Base-by-base conservation (phyloP, 1,140 invertebrate species). In the Drosophila neocordata region DNA sequence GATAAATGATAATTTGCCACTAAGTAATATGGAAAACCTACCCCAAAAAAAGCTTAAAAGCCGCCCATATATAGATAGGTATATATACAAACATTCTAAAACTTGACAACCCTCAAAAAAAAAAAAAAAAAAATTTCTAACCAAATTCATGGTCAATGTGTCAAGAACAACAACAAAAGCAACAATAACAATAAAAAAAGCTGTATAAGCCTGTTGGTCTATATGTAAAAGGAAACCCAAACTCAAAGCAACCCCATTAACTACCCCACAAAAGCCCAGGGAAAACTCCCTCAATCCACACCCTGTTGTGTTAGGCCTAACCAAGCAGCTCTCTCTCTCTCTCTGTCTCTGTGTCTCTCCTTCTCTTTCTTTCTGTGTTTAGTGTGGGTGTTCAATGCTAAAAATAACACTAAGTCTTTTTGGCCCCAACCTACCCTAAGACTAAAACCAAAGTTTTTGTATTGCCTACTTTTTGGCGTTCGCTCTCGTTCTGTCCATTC, bases 141-240 rank as follows among this genome's bases (percentile, higher is more conserved):
- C 53, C 53, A 74, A 84, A 84, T 84, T 87, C 83, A 79, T 88
- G 83, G 83, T 88, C 83, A 88, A 77, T 88, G 83, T 87, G 83
- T 88, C 83, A 88, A 83, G n/a, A 48, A 20, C 15, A 81, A 65
- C 67, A 73, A 66, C 66, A 48, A 53, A 24, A 15, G 34, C 13
- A 56, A 24, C 5, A 37, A 37, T 27, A 35, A 6, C 37, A 41
- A 18, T 34, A 38, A 34, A 44, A 65, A 22, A 24, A n/a, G 66
- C 31, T n/a, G n/a, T 38, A 56, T 74, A 66, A 74, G 55, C 66
- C 31, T 61, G 48, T 70, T 51, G 52, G 53, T 61, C 37, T 38
- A 44, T 67, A 24, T 22, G 20, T 38, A 22, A 35, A 34, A 37
- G 12, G 44, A 52, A 37, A 64, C 58, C 18, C 57, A n/a, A 34